Conservation (phyloP, 2,888 invertebrate species). For the Kryphioiulus occultus region DNA sequence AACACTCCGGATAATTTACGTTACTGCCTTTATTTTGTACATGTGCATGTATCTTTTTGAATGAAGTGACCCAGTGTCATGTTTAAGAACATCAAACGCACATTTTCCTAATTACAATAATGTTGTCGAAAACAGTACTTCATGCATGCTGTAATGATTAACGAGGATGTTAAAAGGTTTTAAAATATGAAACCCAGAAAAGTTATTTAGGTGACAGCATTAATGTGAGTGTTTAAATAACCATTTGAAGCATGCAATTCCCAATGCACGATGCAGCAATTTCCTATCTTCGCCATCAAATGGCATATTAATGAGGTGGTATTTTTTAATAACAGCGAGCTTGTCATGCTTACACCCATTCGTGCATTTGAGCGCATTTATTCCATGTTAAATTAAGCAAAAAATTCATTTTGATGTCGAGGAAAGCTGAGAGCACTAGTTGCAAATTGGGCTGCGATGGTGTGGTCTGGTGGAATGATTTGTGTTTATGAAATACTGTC, state of each 20-base stretch:
- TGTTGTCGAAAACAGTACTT: background rate
- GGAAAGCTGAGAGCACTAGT: background rate
- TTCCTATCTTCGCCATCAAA: background rate
- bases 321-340: background rate
- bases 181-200: background rate
- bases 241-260: background rate
- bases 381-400: background rate
- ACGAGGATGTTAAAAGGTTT: background rate
- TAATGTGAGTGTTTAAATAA: background rate
- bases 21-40: no score
- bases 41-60: background rate
- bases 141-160: background rate
- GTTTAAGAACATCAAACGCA: background rate
- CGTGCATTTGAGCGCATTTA: background rate
- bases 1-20: no score
- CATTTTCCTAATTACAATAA: background rate
- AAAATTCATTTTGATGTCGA: conserved; percentile 8
- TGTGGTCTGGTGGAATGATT: background rate
- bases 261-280: background rate
- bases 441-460: background rate
- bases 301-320: conserved; percentile 23
- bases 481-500: background rate
- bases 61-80: background rate
- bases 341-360: background rate
- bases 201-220: background rate